Conservation (phyloP, 2,113 vertebrate genomes). For the Telmatochromis brachygnathus region DNA sequence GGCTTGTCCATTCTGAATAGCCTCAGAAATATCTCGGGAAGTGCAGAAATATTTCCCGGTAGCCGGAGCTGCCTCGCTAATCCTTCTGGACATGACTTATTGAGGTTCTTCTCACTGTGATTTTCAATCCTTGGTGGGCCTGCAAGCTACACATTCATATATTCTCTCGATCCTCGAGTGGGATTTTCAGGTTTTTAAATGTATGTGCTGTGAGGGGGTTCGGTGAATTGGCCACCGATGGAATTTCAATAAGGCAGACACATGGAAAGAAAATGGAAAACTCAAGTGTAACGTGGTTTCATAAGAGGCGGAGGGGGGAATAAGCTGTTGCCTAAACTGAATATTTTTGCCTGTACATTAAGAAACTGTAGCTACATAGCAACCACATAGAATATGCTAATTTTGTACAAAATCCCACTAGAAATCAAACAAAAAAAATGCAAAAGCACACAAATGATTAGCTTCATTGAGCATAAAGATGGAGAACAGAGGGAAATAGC, state of each 20-base stretch:
- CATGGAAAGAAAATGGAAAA: constrained; percentile 15
- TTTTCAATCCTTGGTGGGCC: not conserved
- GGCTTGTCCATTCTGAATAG: constrained; percentile 26
- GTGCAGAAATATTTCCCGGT: constrained; percentile 4
- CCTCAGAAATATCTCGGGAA: constrained; percentile 30
- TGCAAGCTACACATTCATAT: constrained; percentile 19
- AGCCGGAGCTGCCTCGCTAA: constrained; percentile 19
- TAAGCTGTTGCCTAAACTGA: not conserved
- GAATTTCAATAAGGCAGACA: constrained; percentile 3
- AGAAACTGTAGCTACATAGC: not conserved
- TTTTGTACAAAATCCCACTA: not conserved
- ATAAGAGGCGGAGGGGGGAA: not conserved
- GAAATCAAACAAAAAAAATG: not conserved
- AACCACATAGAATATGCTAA: not conserved
- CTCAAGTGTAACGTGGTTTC: not conserved
- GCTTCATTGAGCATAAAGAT: not conserved
- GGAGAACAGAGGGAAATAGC: not conserved
- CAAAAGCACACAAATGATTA: not conserved
- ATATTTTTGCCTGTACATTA: not conserved
- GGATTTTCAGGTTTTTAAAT: constrained; percentile 28
- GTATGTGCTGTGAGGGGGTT: not conserved
- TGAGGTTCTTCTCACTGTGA: constrained; percentile 3
- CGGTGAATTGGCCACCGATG: not conserved
- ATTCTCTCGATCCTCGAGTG: not conserved
- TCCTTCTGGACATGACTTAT: constrained; percentile 37